Percentiles rank a stretch among this genome's conserved stretches.
Conservation (phyloP, 1,140 invertebrate species). For the Scaptomyza hsui region DNA sequence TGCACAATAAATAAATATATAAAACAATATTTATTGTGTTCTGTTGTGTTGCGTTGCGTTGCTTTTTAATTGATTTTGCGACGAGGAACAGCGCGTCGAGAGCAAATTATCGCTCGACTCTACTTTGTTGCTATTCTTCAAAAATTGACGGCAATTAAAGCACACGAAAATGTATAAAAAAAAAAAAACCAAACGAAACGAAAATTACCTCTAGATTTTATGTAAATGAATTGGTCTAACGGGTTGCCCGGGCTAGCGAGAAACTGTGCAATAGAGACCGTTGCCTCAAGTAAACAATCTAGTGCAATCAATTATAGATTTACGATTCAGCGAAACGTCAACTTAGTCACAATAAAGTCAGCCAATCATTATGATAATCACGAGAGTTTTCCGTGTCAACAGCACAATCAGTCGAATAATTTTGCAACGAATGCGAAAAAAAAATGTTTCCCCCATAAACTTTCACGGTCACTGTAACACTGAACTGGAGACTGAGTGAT, state of each 20-base stretch:
- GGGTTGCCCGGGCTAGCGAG: conserved; percentile 31
- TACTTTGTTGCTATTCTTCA: conserved; percentile 71
- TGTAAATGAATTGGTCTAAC: conserved; percentile 60
- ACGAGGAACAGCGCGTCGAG: conserved; percentile 46
- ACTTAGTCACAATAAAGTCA: conserved; percentile 11
- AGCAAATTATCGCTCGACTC: conserved; percentile 65
- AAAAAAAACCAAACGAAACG: conserved; percentile 23
- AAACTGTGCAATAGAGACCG: not conserved
- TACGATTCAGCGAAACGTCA: conserved; percentile 21
- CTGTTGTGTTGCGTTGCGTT: conserved; percentile 68
- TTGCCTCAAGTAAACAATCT: conserved; percentile 34
- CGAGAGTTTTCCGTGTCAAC: conserved; percentile 54
- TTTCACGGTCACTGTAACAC: conserved; percentile 29
- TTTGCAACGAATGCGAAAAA: not conserved
- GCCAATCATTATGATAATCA: conserved; percentile 47
- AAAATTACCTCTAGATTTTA: conserved; percentile 59
- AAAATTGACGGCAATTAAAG: conserved; percentile 72
- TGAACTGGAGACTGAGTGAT: not conserved
- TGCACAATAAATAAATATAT: conserved; percentile 62
- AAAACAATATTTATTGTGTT: conserved; percentile 48
- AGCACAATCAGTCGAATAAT: conserved; percentile 17
- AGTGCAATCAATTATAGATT: conserved; percentile 66
- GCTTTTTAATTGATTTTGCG: conserved; percentile 79
- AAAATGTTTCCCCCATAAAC: conserved; percentile 15
- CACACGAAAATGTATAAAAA: conserved; percentile 36